Percentiles rank a stretch among this genome's conserved stretches.
phyloP scores from a whole-genome alignment of 2,797 vertebrate species.

The Prunella strophiata region DNA sequence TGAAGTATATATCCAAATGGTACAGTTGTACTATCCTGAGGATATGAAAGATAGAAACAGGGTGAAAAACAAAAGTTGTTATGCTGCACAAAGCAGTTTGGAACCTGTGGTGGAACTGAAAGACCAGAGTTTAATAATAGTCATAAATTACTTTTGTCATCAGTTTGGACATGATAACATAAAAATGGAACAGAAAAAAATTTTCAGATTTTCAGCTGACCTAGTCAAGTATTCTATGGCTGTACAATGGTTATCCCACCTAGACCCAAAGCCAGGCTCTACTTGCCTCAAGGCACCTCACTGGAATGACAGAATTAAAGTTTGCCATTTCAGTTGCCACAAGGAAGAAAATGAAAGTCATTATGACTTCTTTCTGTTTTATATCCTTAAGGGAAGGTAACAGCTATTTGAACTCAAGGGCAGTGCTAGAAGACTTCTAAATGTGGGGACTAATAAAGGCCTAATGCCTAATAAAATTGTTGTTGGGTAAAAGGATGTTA shows the following conservation, averaged over 20 bases:
- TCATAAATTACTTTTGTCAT: not conserved
- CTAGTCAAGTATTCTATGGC: not conserved
- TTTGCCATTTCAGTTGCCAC: not conserved
- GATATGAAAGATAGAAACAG: not conserved
- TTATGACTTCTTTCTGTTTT: not conserved
- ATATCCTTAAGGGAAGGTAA: not conserved
- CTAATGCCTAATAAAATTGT: not conserved
- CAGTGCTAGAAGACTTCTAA: not conserved
- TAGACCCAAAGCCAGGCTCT: not conserved
- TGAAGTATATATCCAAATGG: not conserved
- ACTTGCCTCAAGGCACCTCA: not conserved
- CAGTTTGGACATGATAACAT: not conserved
- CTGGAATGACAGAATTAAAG: not conserved
- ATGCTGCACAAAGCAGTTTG: not conserved
- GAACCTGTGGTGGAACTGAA: not conserved
- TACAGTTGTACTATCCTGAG: not conserved
- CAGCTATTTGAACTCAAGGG: not conserved
- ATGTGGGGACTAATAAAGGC: not conserved
- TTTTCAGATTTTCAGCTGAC: not conserved
- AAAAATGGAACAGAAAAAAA: not conserved
- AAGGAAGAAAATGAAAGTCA: not conserved
- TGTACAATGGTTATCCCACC: not conserved
- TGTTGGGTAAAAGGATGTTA: not conserved
- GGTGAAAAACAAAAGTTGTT: not conserved
- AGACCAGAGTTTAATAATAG: not conserved